A percentile compares a stretch with the other conserved stretches of the same genome.
phyloP scores from a whole-genome alignment of 2,888 invertebrate species.

The Plebejus melissa region DNA sequence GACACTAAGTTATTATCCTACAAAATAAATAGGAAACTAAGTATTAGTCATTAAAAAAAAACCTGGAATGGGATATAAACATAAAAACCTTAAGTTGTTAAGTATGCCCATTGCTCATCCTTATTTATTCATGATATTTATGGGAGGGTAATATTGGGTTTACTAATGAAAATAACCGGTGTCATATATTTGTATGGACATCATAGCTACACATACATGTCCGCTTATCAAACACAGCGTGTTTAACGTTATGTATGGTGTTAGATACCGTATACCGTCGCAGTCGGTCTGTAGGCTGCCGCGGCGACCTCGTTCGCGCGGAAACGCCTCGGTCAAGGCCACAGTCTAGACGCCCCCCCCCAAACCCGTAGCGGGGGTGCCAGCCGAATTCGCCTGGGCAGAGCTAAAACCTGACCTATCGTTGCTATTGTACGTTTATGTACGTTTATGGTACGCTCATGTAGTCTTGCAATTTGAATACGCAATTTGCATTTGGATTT shows the following conservation, averaged over 20 bases:
- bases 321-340: constrained; percentile 76
- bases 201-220: background rate
- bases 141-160: too few relatives aligned
- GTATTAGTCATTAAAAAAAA: too few relatives aligned
- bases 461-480: constrained; percentile 5
- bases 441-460: constrained; percentile 28
- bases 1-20: too few relatives aligned
- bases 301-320: constrained; percentile 67
- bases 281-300: constrained; percentile 69
- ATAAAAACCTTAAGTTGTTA: background rate
- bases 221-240: background rate
- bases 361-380: constrained; percentile 49
- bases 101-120: background rate
- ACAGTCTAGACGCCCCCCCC: constrained; percentile 67
- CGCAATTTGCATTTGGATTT: background rate
- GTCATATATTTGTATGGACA: background rate
- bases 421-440: constrained; percentile 32
- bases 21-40: too few relatives aligned
- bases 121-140: background rate
- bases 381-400: constrained; percentile 57
- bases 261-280: constrained; percentile 39
- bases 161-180: background rate
- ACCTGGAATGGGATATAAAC: background rate
- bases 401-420: constrained; percentile 59
- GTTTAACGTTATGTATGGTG: constrained; percentile 23